These are phyloP conservation scores for Opisthograptis luteolata DNA, from an alignment of 2,888 invertebrate species.

Conservation along the genomic window DNA sequence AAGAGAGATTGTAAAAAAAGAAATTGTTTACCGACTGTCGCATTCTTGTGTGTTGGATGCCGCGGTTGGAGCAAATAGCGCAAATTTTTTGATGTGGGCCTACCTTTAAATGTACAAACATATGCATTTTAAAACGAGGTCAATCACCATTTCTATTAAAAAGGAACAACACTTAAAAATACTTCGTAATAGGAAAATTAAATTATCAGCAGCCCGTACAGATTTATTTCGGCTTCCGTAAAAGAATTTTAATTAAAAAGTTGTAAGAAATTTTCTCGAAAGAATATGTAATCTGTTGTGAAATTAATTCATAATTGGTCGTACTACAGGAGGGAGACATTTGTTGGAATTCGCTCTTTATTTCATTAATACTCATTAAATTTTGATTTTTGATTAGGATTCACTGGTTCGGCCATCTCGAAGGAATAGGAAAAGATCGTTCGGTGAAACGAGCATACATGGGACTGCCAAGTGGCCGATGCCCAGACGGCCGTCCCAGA, in stretches of 20 bases:
- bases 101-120: too few species aligned
- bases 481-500: too few species aligned
- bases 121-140: background rate
- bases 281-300: conserved; percentile 77
- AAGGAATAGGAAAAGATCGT: too few species aligned
- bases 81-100: too few species aligned
- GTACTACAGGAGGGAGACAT: conserved; percentile 37
- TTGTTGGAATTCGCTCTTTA: conserved; percentile 19
- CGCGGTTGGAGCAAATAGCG: too few species aligned
- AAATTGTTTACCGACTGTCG: background rate
- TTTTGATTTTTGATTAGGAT: too few species aligned
- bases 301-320: conserved; percentile 76
- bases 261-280: conserved; percentile 66
- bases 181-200: conserved; percentile 48
- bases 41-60: too few species aligned
- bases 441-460: too few species aligned
- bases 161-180: conserved; percentile 17
- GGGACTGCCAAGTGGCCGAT: too few species aligned
- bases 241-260: conserved; percentile 80
- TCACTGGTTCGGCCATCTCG: too few species aligned
- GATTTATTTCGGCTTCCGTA: conserved; percentile 58
- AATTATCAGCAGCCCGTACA: conserved; percentile 65
- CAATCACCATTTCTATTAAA: background rate
- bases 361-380: too few species aligned
- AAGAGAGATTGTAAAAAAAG: background rate